Evolutionary conservation across 2,113 vertebrate genomes (phyloP), one percentile per base, ranked within the genome.

Genomic region (Xyrauchen texanus): DNA sequence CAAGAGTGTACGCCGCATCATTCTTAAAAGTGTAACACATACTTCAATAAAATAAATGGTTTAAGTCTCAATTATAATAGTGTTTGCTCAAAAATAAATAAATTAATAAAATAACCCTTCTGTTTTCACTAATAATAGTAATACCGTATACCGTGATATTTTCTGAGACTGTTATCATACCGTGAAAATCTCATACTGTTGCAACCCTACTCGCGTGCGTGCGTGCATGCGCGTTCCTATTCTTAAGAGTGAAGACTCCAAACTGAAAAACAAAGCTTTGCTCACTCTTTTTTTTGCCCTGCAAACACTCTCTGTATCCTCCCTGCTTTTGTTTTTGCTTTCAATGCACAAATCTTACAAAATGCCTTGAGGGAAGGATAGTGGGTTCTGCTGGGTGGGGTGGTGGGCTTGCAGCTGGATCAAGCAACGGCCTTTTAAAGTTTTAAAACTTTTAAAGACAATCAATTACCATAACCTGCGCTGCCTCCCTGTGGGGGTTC

Each of bases 391-490:
- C 0, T 44, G 7, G 12, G 73, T 44, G 7, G 12, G 73, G 13
- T 7, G 61, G 34, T 53, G 77, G 46, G 57, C n/a, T 72, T 21
- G 52, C 7, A 58, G 68, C 75, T 78, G 68, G 73, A 74, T 62
- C 52, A 60, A 77, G 53, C 68, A 80, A 57, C 71, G 51, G n/a
- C 61, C 61, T 72, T 49, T 68, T 21, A 42, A n/a, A n/a, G n/a
- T n/a, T n/a, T n/a, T n/a, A n/a, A n/a, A n/a, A 51, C 69, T 73
- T 53, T 60, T 81, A 69, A 77, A 81, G 15, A 68, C 45, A 70
- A 81, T 81, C 65, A 69, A 76, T 77, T 64, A 64, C 21, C 7
- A 9, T 77, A 73, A 70, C 69, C 77, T 47, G 61, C 49, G 69
- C 55, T 72, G 63, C 71, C 67, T 71, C 75, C 51, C 60, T 49